Evolutionary conservation across 2,888 invertebrate genomes (phyloP).

Genomic region (Flexamia atlantica): DNA sequence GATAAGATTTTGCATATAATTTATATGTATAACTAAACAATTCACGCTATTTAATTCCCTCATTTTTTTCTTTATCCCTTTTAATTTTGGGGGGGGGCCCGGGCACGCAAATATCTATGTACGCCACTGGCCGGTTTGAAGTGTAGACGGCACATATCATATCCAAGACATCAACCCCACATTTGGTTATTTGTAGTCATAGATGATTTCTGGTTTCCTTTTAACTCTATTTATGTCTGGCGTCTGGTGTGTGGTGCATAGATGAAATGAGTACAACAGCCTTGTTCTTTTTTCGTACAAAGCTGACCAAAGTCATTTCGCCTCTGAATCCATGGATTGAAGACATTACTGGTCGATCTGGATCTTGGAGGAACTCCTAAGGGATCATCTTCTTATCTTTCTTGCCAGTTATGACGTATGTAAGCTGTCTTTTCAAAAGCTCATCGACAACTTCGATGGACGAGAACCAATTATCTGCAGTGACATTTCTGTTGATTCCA

Average conservation of each 20-base stretch:
- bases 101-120: too few species aligned
- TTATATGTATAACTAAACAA: too few species aligned
- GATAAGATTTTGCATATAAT: too few species aligned
- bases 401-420: constrained; percentile 61
- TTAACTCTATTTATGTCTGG: background rate
- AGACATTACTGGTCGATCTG: constrained; percentile 40
- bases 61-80: too few species aligned
- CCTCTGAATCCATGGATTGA: constrained; percentile 64
- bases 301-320: constrained; percentile 63
- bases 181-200: constrained; percentile 40
- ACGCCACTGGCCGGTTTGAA: background rate
- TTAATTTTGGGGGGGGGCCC: too few species aligned
- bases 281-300: constrained; percentile 64
- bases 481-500: constrained; percentile 71
- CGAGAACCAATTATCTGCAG: constrained; percentile 72
- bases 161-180: constrained; percentile 47
- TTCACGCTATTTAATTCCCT: too few species aligned
- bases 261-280: constrained; percentile 62
- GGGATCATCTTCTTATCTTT: constrained; percentile 65
- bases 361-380: constrained; percentile 60
- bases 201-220: constrained; percentile 48
- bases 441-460: constrained; percentile 70
- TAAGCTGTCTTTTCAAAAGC: constrained; percentile 58
- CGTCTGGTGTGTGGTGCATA: constrained; percentile 53
- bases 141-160: constrained; percentile 42